Percentiles rank a stretch among this genome's conserved stretches.
phyloP scores from a whole-genome alignment of 2,797 vertebrate species.

The Cynodonichthys magdalenae region DNA sequence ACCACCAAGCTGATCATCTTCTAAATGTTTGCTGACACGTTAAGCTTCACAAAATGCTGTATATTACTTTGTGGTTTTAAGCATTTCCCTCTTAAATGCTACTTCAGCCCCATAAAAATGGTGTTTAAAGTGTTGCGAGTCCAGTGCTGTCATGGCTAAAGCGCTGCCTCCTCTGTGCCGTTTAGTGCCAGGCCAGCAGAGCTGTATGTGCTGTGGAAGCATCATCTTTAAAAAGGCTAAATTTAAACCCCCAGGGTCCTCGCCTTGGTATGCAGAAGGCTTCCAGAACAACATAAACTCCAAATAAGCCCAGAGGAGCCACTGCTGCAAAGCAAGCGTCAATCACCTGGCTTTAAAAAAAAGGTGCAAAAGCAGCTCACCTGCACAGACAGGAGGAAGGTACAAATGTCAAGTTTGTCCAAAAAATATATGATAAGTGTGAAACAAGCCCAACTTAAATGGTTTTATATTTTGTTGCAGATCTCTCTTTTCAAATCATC shows the following conservation, averaged over 20 bases:
- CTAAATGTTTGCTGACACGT: conserved; percentile 15
- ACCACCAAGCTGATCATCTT: not conserved
- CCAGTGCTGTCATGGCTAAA: conserved; percentile 49
- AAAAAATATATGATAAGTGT: not conserved
- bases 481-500: too few relatives aligned
- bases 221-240: conserved; percentile 85
- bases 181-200: conserved; percentile 69
- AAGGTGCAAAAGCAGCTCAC: conserved; percentile 39
- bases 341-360: conserved; percentile 38
- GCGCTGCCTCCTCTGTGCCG: conserved; percentile 50
- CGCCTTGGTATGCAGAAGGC: conserved; percentile 74
- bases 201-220: conserved; percentile 78
- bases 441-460: not conserved
- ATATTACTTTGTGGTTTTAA: conserved; percentile 41
- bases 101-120: conserved; percentile 74
- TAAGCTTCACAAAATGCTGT: conserved; percentile 46
- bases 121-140: conserved; percentile 71
- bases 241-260: conserved; percentile 80
- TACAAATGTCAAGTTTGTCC: too few relatives aligned
- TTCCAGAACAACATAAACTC: conserved; percentile 82
- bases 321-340: conserved; percentile 17
- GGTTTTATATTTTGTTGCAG: too few relatives aligned
- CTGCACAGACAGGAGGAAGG: conserved; percentile 3
- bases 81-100: conserved; percentile 57
- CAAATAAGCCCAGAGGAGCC: conserved; percentile 78